Conservation (phyloP, 2,888 invertebrate species). For the Arge pagana region DNA sequence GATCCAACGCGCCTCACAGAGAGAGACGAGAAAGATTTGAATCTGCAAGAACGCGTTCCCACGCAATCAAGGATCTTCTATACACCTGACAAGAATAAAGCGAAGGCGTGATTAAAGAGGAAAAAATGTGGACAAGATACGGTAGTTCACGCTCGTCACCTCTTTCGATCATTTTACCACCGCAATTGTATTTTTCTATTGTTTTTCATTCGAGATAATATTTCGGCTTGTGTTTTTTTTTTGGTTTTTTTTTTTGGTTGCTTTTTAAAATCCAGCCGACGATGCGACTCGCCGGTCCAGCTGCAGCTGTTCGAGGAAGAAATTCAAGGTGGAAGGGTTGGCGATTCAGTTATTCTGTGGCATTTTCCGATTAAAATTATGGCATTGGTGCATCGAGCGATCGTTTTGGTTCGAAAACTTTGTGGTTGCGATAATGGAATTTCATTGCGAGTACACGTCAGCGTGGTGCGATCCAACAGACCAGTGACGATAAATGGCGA, state of each 20-base stretch:
- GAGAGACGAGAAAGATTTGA: conserved; percentile 43
- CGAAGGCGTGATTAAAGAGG: too few species aligned
- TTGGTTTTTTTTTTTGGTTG: too few species aligned
- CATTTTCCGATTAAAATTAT: conserved; percentile 21
- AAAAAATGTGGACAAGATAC: too few species aligned
- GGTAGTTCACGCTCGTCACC: too few species aligned
- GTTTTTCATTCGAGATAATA: background rate
- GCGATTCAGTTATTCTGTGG: background rate
- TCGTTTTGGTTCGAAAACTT: too few species aligned
- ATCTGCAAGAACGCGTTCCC: conserved; percentile 46
- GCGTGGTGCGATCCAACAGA: too few species aligned
- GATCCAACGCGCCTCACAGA: conserved; percentile 41
- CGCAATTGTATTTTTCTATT: background rate
- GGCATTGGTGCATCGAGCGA: background rate
- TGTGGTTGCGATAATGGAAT: too few species aligned
- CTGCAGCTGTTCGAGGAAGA: background rate
- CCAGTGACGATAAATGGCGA: too few species aligned
- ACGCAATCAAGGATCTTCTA: conserved; percentile 45
- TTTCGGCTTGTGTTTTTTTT: background rate
- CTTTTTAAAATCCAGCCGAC: too few species aligned
- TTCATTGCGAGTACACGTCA: too few species aligned
- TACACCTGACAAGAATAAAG: conserved; percentile 49
- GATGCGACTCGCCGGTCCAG: too few species aligned
- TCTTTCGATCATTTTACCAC: background rate
- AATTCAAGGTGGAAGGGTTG: background rate